phyloP scores from a whole-genome alignment of 2,888 invertebrate species.

The Pachycephus smyrnensis region DNA sequence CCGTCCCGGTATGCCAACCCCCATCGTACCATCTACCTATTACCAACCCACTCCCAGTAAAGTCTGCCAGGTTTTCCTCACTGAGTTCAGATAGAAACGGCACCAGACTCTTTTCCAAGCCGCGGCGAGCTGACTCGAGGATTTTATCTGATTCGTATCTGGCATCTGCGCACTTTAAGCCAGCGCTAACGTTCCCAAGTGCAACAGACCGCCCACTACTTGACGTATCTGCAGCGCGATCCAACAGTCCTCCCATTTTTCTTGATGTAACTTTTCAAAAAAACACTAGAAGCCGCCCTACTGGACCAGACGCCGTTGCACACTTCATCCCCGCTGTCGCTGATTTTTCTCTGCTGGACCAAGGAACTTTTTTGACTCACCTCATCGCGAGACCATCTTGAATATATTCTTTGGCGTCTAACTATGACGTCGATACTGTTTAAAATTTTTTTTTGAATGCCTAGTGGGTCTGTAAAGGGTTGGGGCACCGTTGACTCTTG shows the following conservation, averaged over 20 bases:
- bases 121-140: slow-evolving; percentile 10
- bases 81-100: not conserved
- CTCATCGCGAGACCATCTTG: not conserved
- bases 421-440: not conserved
- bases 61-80: not conserved
- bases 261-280: not conserved
- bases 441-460: not conserved
- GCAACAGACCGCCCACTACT: slow-evolving; percentile 43
- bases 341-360: not conserved
- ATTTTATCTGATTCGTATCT: slow-evolving; percentile 30
- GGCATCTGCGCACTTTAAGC: slow-evolving; percentile 14
- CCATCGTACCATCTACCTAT: not conserved
- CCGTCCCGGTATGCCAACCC: not conserved
- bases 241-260: slow-evolving; percentile 21
- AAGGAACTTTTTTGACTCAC: not conserved
- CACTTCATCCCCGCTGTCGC: not conserved
- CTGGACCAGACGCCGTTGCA: not conserved
- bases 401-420: not conserved
- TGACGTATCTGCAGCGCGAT: slow-evolving; percentile 32
- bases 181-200: slow-evolving; percentile 33
- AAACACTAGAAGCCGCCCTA: not conserved
- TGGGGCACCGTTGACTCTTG: not conserved
- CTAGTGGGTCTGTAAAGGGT: not conserved
- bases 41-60: not conserved
- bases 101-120: not conserved